phyloP scores from a whole-genome alignment of 2,888 invertebrate species.

The Pherbina coryleti region DNA sequence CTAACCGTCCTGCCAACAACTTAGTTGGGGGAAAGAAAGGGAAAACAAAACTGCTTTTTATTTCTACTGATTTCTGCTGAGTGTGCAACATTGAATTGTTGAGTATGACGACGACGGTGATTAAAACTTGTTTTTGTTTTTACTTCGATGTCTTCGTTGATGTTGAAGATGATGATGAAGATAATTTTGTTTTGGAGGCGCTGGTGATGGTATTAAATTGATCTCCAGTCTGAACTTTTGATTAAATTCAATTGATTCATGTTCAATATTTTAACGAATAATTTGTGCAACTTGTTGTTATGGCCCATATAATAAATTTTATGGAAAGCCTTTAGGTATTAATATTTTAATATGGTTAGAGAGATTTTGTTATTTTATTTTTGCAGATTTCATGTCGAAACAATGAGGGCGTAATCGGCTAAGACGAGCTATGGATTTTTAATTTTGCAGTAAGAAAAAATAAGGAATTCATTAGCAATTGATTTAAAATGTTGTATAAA shows the following conservation, averaged over 20 bases:
- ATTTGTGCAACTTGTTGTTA: background rate
- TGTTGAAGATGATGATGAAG: conserved; percentile 7
- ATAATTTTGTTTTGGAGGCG: background rate
- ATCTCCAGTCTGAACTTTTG: conserved; percentile 23
- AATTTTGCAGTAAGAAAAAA: too few species aligned
- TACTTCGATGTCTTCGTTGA: background rate
- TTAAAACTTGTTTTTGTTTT: background rate
- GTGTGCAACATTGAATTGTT: background rate
- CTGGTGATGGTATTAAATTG: conserved; percentile 1
- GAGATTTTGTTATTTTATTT: too few species aligned
- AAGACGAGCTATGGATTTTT: too few species aligned
- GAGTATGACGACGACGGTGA: background rate
- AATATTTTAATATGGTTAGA: too few species aligned
- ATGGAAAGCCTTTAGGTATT: background rate
- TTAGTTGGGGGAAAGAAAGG: background rate
- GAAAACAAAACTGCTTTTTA: too few species aligned
- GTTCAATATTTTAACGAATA: conserved; percentile 22
- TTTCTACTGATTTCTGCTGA: background rate
- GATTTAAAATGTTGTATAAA: too few species aligned
- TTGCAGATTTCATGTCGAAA: background rate
- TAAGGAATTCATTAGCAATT: too few species aligned
- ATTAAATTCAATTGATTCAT: conserved; percentile 36
- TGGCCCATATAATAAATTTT: conserved; percentile 3
- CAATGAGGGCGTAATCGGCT: background rate
- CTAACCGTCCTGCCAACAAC: background rate